These are phyloP conservation scores for Sylvilagus bachmani DNA, from an alignment of 2,113 vertebrate species.

Conservation along the genomic window DNA sequence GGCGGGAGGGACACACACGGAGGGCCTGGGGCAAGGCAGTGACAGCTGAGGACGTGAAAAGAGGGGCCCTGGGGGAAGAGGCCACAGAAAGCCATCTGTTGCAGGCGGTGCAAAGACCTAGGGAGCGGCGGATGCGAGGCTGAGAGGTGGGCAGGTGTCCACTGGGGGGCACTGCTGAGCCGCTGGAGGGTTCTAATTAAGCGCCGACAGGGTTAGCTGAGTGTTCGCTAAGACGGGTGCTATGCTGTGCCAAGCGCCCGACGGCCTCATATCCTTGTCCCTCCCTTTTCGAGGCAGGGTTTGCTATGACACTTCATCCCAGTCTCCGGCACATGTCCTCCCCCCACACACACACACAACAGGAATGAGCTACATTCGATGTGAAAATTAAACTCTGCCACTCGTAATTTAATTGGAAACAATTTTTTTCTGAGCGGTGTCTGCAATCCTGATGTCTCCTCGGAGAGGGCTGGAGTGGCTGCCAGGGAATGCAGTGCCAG, in stretches of 20 bases:
- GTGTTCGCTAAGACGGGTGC: not conserved
- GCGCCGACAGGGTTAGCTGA: not conserved
- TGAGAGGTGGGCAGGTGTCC: not conserved
- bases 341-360: too few relatives aligned
- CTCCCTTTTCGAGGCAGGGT: not conserved
- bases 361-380: not conserved
- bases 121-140: not conserved
- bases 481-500: not conserved
- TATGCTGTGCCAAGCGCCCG: not conserved
- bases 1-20: not conserved
- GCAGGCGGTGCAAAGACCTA: not conserved
- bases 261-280: not conserved
- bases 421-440: not conserved
- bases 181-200: not conserved
- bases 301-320: not conserved
- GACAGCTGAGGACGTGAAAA: not conserved
- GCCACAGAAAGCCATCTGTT: not conserved
- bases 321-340: not conserved
- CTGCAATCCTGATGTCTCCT: not conserved
- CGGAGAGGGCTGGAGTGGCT: not conserved
- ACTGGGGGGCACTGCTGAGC: not conserved
- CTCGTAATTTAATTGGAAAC: not conserved
- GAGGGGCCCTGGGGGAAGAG: fast-evolving
- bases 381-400: not conserved
- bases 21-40: not conserved